These are phyloP conservation scores for Zelleria hepariella DNA, from an alignment of 2,888 invertebrate genomes.

Conservation along the genomic window DNA sequence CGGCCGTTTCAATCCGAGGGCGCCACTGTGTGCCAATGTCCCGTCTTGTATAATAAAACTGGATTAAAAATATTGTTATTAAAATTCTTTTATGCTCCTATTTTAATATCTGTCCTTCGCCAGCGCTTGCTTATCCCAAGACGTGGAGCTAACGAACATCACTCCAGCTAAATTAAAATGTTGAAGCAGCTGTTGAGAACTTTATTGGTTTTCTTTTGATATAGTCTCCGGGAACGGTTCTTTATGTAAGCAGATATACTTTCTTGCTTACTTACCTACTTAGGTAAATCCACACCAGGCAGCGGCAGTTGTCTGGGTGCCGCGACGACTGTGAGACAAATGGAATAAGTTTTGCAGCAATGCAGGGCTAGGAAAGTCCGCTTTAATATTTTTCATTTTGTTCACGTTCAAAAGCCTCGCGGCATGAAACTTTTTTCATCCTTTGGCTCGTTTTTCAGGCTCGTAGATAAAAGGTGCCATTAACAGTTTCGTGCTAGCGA, in stretches of 20 bases:
- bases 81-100: neutral
- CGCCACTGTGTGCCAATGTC: neutral
- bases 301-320: neutral
- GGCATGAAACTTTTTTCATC: constrained; percentile 2
- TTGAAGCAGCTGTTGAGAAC: neutral
- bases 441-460: neutral
- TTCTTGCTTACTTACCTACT: too few species aligned
- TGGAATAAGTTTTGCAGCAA: constrained; percentile 5
- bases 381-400: neutral
- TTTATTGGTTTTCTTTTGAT: neutral
- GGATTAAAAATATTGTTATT: neutral
- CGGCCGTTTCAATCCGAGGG: neutral
- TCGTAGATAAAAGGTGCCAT: constrained; percentile 1
- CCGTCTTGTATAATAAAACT: neutral
- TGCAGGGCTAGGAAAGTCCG: neutral
- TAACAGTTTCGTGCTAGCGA: neutral
- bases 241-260: neutral
- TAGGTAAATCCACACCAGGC: too few species aligned
- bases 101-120: neutral
- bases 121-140: neutral
- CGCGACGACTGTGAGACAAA: neutral
- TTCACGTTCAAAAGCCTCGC: neutral
- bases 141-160: neutral
- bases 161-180: too few species aligned
- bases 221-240: neutral